Conservation (phyloP, 2,888 invertebrate genomes). For the Eilema caniola region DNA sequence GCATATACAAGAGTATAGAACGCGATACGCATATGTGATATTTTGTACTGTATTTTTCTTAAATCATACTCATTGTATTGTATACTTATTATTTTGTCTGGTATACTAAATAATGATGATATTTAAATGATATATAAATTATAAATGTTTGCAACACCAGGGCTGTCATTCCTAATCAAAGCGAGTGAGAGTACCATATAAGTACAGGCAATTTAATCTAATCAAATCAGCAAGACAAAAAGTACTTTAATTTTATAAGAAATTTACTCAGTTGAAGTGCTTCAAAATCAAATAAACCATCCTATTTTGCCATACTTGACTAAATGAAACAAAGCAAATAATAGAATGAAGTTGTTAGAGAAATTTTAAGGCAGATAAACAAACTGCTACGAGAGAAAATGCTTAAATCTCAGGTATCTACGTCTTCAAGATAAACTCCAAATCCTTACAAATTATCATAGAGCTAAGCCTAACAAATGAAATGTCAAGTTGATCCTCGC, state of each 20-base stretch:
- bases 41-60: background rate
- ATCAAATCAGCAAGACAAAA: too few species aligned
- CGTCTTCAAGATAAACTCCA: slow-evolving; percentile 21
- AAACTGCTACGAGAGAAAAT: background rate
- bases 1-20: background rate
- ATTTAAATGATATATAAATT: background rate
- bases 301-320: background rate
- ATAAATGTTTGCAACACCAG: too few species aligned
- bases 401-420: background rate
- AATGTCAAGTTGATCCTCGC: slow-evolving; percentile 22
- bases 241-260: too few species aligned
- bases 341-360: background rate
- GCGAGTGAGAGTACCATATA: too few species aligned
- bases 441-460: slow-evolving; percentile 34
- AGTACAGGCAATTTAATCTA: too few species aligned
- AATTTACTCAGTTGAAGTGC: too few species aligned
- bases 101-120: background rate
- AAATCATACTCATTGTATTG: background rate
- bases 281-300: background rate
- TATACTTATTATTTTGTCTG: background rate
- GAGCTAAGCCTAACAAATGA: slow-evolving; percentile 37
- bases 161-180: too few species aligned
- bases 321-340: too few species aligned
- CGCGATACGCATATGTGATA: background rate
- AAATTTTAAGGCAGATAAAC: background rate